Evolutionary conservation across 2,888 invertebrate species (phyloP).

Genomic region (Luffia ferchaultella): DNA sequence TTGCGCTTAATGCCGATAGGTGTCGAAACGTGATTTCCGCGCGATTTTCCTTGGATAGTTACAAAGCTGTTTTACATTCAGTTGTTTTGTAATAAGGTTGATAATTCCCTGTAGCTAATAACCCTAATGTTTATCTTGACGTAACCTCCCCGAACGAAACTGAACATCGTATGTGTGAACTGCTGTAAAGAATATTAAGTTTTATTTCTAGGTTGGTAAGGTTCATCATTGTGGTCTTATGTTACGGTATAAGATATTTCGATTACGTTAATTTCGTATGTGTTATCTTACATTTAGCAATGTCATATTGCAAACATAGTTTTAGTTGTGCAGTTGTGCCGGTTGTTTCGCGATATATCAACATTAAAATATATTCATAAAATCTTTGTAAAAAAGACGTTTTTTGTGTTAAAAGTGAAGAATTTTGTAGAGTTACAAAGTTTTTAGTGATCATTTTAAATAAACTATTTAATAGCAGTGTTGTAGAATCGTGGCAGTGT

Average conservation of each 20-base stretch:
- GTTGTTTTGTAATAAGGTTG: slow-evolving; percentile 20
- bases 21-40: slow-evolving; percentile 36
- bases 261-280: slow-evolving; percentile 11
- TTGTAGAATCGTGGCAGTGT: no score
- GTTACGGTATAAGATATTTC: slow-evolving; percentile 4
- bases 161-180: no score
- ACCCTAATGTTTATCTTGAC: slow-evolving; percentile 49
- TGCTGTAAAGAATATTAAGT: no score
- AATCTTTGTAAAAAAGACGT: no score
- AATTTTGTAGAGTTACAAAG: no score
- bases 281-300: slow-evolving; percentile 58
- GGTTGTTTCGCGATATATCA: background rate
- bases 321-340: slow-evolving; percentile 13
- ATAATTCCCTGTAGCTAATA: slow-evolving; percentile 22
- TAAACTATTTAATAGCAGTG: no score
- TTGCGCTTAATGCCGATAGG: slow-evolving; percentile 21
- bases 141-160: no score
- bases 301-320: slow-evolving; percentile 52
- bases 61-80: slow-evolving; percentile 25
- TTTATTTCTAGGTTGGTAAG: no score
- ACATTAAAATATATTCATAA: no score
- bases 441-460: no score
- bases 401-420: no score
- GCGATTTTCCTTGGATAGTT: slow-evolving; percentile 40
- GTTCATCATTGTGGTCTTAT: no score